Conservation (phyloP, 2,888 invertebrate species). For the Encarsia formosa region DNA sequence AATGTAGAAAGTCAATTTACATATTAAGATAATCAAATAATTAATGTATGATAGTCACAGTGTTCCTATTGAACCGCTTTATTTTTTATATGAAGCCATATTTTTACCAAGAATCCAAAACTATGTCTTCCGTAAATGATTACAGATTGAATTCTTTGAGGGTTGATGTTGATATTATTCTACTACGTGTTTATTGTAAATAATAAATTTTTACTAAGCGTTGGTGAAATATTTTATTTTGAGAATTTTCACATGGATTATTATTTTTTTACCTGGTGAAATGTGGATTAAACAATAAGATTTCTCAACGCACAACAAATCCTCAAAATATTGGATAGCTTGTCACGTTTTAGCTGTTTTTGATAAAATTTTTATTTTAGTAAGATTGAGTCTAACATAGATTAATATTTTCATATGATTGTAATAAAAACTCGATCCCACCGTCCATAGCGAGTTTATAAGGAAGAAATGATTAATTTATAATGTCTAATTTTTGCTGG, state of each 20-base stretch:
- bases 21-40: conserved; percentile 12
- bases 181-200: conserved; percentile 14
- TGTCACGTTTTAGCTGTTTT: too few species aligned
- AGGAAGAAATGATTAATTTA: conserved; percentile 2
- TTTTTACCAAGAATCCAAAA: conserved; percentile 10
- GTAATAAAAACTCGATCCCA: conserved; percentile 16
- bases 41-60: conserved; percentile 18
- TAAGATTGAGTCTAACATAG: conserved; percentile 3
- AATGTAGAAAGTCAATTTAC: conserved; percentile 2
- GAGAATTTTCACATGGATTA: conserved; percentile 20
- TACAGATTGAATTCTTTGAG: conserved; percentile 1
- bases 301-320: too few species aligned
- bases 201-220: conserved; percentile 10
- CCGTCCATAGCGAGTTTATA: conserved; percentile 12
- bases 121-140: conserved; percentile 20
- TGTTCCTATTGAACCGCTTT: conserved; percentile 10
- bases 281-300: too few species aligned
- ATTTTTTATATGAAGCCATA: conserved; percentile 23
- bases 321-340: too few species aligned
- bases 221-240: conserved; percentile 2
- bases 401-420: conserved; percentile 13
- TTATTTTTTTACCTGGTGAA: too few species aligned
- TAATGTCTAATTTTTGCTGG: conserved; percentile 10
- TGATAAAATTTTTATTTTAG: conserved; percentile 5
- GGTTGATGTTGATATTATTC: conserved; percentile 8